Evolutionary conservation across 2,113 vertebrate genomes (phyloP).

Genomic region (Pterocles orientalis): DNA sequence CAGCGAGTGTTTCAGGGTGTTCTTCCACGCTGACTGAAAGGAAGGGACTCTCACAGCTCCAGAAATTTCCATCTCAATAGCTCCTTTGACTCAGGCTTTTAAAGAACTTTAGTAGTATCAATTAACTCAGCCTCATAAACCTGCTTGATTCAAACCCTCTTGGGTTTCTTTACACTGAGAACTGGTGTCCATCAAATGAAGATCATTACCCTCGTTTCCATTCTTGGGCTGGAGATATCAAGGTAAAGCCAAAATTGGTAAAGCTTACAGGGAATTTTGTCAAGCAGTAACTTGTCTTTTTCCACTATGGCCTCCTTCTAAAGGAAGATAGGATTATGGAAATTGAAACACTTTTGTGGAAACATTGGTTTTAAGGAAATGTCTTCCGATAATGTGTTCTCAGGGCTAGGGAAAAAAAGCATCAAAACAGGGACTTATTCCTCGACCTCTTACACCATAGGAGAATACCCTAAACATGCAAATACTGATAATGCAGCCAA

Average conservation of each 20-base stretch:
- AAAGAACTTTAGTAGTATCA: neutral
- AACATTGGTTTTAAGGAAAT: neutral
- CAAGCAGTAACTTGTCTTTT: neutral
- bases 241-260: neutral
- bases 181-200: neutral
- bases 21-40: neutral
- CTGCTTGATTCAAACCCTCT: neutral
- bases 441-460: neutral
- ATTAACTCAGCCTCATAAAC: neutral
- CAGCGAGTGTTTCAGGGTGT: neutral
- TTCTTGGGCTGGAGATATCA: neutral
- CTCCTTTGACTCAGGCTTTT: neutral
- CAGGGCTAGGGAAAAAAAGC: neutral
- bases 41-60: neutral
- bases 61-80: neutral
- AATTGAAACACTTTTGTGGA: neutral
- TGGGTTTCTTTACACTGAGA: neutral
- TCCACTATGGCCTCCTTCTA: neutral
- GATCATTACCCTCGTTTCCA: fast-evolving
- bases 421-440: neutral
- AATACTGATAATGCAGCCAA: neutral
- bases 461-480: neutral
- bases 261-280: neutral
- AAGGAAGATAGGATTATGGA: neutral
- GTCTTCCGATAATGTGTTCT: neutral